phyloP scores from a whole-genome alignment of 2,797 vertebrate genomes.

The Semaprochilodus insignis region DNA sequence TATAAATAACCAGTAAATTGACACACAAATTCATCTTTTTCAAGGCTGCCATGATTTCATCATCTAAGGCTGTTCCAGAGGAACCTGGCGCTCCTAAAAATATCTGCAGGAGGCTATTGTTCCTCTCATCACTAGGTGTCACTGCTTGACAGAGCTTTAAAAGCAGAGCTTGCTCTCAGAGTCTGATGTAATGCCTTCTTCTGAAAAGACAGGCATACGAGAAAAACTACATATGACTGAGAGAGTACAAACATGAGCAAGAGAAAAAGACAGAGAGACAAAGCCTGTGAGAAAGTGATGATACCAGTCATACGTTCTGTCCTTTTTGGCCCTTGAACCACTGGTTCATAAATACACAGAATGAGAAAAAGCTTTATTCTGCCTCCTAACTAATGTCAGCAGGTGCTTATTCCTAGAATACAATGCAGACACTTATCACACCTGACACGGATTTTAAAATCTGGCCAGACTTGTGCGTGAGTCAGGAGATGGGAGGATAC shows the following conservation, averaged over 20 bases:
- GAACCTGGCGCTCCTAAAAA: slow-evolving; percentile 26
- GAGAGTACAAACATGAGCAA: slow-evolving; percentile 22
- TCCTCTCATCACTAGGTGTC: slow-evolving; percentile 72
- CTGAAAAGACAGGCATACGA: slow-evolving; percentile 62
- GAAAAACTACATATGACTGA: slow-evolving; percentile 23
- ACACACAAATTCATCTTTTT: not conserved
- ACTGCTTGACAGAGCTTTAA: slow-evolving; percentile 62
- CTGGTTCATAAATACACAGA: not conserved
- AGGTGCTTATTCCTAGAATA: not conserved
- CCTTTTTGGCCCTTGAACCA: not conserved
- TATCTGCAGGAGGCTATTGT: not conserved
- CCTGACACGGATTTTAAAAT: not conserved
- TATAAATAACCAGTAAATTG: slow-evolving; percentile 24
- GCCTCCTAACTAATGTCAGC: not conserved
- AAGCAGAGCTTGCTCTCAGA: slow-evolving; percentile 62
- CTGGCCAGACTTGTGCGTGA: not conserved
- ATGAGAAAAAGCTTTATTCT: not conserved
- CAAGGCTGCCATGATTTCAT: not conserved
- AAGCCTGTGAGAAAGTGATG: slow-evolving; percentile 34
- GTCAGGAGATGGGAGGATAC: not conserved
- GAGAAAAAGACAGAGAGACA: not conserved
- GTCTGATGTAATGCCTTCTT: slow-evolving; percentile 77
- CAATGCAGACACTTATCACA: not conserved
- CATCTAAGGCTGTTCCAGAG: slow-evolving; percentile 9
- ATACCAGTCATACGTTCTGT: slow-evolving; percentile 53